phyloP scores from a whole-genome alignment of 1,140 invertebrate genomes.

The Leptopilina boulardi region DNA sequence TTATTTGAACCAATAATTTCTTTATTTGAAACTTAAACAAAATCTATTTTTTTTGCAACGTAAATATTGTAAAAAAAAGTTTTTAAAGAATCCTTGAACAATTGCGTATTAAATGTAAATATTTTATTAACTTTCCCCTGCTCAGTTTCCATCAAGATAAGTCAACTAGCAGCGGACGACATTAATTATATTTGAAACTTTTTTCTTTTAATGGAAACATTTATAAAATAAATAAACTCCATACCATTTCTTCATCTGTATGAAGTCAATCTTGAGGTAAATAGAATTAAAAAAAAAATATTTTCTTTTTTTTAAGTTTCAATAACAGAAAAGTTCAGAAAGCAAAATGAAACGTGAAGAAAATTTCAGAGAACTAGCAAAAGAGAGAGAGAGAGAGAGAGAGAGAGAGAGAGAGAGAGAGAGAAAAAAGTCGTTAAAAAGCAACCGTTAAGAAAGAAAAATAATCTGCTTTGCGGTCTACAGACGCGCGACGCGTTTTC shows the following conservation, averaged over 20 bases:
- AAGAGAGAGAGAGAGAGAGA: no score
- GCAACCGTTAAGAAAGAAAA: constrained; percentile 4
- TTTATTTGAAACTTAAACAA: no score
- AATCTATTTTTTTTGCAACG: background rate
- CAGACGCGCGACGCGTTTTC: background rate
- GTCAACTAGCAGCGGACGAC: background rate
- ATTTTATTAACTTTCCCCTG: background rate
- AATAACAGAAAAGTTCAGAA: constrained; percentile 28
- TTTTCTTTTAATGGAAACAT: background rate
- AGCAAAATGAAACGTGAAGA: background rate
- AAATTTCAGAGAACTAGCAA: background rate
- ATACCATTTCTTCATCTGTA: background rate
- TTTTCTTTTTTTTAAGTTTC: constrained; percentile 8
- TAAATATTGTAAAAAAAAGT: background rate
- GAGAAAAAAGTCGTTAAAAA: constrained; percentile 4
- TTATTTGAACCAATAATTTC: no score
- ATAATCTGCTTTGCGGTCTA: constrained; percentile 12
- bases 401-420: no score
- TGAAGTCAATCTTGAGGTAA: background rate
- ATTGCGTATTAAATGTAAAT: background rate
- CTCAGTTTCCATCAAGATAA: background rate
- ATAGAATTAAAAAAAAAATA: background rate
- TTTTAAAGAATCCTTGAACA: background rate
- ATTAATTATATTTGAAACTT: constrained; percentile 3
- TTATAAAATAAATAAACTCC: background rate